Evolutionary conservation across 2,888 invertebrate genomes (phyloP).

Genomic region (Drymonia ruficornis): DNA sequence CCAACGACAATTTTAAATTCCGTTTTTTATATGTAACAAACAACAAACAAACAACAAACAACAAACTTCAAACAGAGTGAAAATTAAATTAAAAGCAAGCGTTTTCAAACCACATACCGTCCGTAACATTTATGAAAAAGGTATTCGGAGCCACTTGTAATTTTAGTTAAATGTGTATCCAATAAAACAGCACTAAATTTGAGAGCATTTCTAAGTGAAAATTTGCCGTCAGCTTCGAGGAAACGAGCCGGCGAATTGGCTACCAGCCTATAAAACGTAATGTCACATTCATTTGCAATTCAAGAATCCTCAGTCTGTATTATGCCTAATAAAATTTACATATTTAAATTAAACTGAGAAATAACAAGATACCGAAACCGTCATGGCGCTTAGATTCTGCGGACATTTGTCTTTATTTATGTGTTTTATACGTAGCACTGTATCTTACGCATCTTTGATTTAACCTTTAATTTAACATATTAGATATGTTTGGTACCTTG

Average conservation of each 20-base stretch:
- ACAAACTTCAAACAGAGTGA: background rate
- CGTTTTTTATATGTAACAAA: no score
- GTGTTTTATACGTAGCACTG: constrained; percentile 28
- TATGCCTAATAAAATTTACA: constrained; percentile 85
- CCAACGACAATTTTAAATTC: no score
- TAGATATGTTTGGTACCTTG: no score
- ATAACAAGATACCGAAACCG: constrained; percentile 80
- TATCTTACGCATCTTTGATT: constrained; percentile 14
- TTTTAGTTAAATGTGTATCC: constrained; percentile 44
- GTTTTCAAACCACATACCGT: background rate
- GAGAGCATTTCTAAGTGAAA: constrained; percentile 73
- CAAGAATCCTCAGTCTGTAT: constrained; percentile 81
- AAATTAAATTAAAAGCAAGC: background rate
- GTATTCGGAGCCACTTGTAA: constrained; percentile 44
- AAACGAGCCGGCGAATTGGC: constrained; percentile 80
- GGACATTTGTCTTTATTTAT: constrained; percentile 50
- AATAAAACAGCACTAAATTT: constrained; percentile 65
- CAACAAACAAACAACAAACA: no score
- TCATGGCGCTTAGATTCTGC: constrained; percentile 66
- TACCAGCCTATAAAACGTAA: constrained; percentile 83
- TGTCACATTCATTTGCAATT: constrained; percentile 84
- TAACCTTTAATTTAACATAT: constrained; percentile 4
- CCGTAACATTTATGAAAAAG: constrained; percentile 18
- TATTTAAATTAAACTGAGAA: constrained; percentile 84
- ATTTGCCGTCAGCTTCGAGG: constrained; percentile 72